phyloP scores from a whole-genome alignment of 1,140 invertebrate genomes.

The Drosophila navojoa region DNA sequence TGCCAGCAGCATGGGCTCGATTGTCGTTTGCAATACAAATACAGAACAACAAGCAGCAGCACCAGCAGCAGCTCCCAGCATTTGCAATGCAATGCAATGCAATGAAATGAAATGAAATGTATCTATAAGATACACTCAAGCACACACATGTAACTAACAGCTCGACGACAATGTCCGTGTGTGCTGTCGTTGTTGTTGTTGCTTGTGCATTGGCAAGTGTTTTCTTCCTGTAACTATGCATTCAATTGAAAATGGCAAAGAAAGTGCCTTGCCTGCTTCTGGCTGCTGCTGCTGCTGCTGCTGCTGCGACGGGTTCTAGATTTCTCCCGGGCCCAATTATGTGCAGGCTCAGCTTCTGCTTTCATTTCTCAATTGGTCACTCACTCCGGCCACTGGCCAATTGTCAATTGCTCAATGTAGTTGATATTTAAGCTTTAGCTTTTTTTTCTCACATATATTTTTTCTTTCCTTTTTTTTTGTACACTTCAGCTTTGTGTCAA shows the following conservation, averaged over 20 bases:
- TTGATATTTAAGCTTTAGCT: constrained; percentile 67
- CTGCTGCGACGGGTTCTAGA: constrained; percentile 54
- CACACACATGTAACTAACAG: neutral
- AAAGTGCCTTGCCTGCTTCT: constrained; percentile 54
- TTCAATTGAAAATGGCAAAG: constrained; percentile 75
- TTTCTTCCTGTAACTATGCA: constrained; percentile 71
- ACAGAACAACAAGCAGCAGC: constrained; percentile 4
- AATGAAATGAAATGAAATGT: constrained; percentile 67
- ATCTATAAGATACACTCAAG: constrained; percentile 52
- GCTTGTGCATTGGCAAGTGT: constrained; percentile 31
- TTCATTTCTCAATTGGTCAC: constrained; percentile 67
- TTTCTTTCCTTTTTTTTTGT: constrained; percentile 1
- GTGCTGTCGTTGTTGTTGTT: neutral
- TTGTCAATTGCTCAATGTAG: constrained; percentile 60
- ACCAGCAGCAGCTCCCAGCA: constrained; percentile 18
- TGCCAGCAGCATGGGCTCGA: constrained; percentile 64
- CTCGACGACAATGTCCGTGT: constrained; percentile 26
- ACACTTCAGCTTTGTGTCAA: constrained; percentile 56
- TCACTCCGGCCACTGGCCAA: constrained; percentile 2
- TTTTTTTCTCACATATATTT: neutral
- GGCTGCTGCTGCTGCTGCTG: constrained; percentile 21
- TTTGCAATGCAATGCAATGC: constrained; percentile 55
- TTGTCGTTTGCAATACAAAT: constrained; percentile 57
- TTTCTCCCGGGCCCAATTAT: constrained; percentile 75
- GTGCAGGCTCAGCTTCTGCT: constrained; percentile 28